Base-by-base conservation (phyloP, 1,140 invertebrate genomes). In the Himalopsyche phryganea region DNA sequence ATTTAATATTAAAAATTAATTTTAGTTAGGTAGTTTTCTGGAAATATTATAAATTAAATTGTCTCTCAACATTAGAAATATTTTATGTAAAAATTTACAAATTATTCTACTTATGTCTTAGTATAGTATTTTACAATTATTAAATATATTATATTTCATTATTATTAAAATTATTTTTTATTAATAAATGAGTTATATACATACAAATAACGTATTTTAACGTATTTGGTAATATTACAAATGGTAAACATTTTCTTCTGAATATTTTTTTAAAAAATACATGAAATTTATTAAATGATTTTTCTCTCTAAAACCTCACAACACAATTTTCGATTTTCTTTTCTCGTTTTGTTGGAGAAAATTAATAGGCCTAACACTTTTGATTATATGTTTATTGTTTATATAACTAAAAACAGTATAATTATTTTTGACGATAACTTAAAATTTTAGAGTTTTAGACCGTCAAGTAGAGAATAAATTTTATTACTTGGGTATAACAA, bases 41-140 rank as follows among this genome's bases (percentile, higher is more conserved):
- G 23, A 28, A 28, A 28, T 28, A 28, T 5, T 28, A 35, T 40
- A 13, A 15, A 3, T 40, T 40, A 40, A 40, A 40, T 11, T 40
- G 38, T 40, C 38, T 40, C 38, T 40, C 38, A 40, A 15, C n/a
- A 3, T 40, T 28, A 28, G 33, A 13, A n/a, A 3, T 40, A 40
- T 4, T 40, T 40, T 56, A 56, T 58, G 49, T 58, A 58, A 58
- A 58, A 58, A 58, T 58, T 58, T 58, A 50, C 55, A 58, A 50
- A 47, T 58, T 58, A 58, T 1, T 33, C 46, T 56, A 49, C 47
- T 58, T 58, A 40, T 40, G 11, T 40, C 38, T 40, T 40, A n/a
- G 3, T 4, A 13, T 40, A 40, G n/a, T 40, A 13, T 13, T 40
- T 13, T 40, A 6, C 4, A 4, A 40, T 13, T 40, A 40, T 40